A percentile compares a stretch with the other conserved stretches of the same genome.
These are phyloP conservation scores for Sebastolobus altivelis DNA, from an alignment of 2,797 vertebrate genomes.

Conservation along the genomic window DNA sequence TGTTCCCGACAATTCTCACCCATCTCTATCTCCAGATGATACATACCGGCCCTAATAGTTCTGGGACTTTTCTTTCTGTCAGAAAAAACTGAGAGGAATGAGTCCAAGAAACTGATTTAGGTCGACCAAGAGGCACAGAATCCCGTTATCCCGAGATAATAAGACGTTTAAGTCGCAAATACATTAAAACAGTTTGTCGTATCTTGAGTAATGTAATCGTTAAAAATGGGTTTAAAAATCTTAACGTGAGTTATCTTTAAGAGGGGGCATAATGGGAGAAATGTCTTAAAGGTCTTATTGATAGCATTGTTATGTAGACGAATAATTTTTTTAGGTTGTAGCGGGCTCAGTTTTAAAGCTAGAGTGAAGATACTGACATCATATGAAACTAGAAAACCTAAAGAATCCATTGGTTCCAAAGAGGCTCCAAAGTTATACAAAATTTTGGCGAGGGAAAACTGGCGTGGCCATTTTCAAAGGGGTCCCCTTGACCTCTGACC, in stretches of 20 bases:
- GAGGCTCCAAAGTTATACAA: too few relatives aligned
- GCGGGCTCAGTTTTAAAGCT: too few relatives aligned
- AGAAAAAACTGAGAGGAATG: not conserved
- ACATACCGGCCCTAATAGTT: not conserved
- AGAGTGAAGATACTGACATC: too few relatives aligned
- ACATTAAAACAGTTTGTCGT: not conserved
- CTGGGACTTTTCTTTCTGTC: not conserved
- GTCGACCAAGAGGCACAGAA: not conserved
- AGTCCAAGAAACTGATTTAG: not conserved
- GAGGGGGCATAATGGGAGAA: not conserved
- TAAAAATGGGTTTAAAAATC: not conserved
- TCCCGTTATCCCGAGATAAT: not conserved
- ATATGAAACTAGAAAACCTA: too few relatives aligned
- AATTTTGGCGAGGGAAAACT: too few relatives aligned
- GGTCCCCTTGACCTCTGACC: too few relatives aligned
- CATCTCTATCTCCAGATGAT: not conserved
- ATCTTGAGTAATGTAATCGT: not conserved
- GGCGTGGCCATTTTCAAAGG: too few relatives aligned
- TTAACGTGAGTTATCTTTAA: not conserved
- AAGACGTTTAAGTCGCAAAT: too few relatives aligned
- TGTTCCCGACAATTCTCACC: not conserved
- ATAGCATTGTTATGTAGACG: too few relatives aligned
- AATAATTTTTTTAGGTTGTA: too few relatives aligned
- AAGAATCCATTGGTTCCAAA: too few relatives aligned
- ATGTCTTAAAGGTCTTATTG: not conserved